Evolutionary conservation across 2,888 invertebrate species (phyloP).

Genomic region (Melanargia galathea): DNA sequence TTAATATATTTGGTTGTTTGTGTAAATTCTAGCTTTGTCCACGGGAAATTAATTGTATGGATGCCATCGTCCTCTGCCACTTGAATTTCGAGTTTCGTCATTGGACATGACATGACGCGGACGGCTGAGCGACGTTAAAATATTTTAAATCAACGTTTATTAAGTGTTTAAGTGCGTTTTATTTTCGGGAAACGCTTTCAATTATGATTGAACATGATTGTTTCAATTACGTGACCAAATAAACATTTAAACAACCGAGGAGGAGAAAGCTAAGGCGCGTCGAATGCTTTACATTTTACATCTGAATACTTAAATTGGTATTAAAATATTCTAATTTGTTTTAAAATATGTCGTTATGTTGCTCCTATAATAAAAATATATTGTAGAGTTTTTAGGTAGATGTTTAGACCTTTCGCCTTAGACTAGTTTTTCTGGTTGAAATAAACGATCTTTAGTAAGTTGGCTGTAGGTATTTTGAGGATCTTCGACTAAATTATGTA

Average conservation of each 20-base stretch:
- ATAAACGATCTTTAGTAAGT: no score
- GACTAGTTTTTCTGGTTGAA: no score
- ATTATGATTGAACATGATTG: constrained; percentile 40
- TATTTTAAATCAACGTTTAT: constrained; percentile 65
- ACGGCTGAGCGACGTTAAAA: constrained; percentile 59
- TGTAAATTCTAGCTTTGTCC: background rate
- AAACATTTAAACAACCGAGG: background rate
- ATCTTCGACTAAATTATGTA: no score
- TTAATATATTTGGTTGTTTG: no score
- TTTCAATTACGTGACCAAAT: constrained; percentile 22
- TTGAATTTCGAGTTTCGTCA: constrained; percentile 60
- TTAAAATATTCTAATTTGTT: no score
- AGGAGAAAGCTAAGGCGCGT: background rate
- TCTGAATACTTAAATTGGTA: background rate
- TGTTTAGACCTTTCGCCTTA: no score
- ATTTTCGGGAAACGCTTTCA: constrained; percentile 42
- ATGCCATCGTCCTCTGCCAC: constrained; percentile 43
- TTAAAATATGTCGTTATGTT: no score
- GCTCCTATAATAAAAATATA: no score
- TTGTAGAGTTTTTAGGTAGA: no score
- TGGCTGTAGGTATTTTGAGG: no score
- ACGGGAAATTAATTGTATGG: background rate
- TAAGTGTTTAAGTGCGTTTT: constrained; percentile 52
- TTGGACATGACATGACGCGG: constrained; percentile 60
- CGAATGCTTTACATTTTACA: background rate